A percentile compares a stretch with the other conserved stretches of the same genome.
Evolutionary conservation across 2,113 vertebrate species (phyloP).

Genomic region (Melanerpes aurifrons): DNA sequence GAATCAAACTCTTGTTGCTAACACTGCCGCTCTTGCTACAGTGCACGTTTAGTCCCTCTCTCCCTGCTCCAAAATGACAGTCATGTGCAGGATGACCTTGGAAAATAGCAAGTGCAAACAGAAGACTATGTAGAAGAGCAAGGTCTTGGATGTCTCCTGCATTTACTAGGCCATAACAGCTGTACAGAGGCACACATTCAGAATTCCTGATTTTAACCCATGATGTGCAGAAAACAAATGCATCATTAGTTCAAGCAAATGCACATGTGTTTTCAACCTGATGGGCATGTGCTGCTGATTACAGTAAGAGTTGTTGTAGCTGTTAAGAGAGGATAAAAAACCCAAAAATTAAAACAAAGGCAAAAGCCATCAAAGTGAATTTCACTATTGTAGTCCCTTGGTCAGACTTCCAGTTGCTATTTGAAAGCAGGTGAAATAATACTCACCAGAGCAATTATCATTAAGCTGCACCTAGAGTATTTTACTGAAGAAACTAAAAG

Average conservation of each 20-base stretch:
- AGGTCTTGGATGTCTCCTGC: background rate
- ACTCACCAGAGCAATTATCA: background rate
- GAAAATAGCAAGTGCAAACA: background rate
- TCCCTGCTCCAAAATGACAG: background rate
- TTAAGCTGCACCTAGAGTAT: background rate
- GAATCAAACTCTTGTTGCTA: background rate
- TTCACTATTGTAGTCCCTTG: background rate
- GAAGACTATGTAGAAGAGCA: background rate
- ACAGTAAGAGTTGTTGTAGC: background rate
- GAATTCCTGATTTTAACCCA: background rate
- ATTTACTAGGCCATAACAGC: background rate
- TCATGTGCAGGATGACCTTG: background rate
- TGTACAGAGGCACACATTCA: background rate
- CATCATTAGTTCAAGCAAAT: background rate
- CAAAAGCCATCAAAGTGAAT: background rate
- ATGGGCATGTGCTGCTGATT: background rate
- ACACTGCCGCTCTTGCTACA: background rate
- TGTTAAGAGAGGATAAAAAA: background rate
- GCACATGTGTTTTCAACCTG: background rate
- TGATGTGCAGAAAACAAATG: background rate
- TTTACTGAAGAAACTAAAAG: background rate
- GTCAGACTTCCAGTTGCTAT: background rate
- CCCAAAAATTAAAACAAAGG: background rate
- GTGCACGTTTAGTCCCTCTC: fast-evolving
- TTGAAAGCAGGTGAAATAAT: background rate